Conservation (phyloP, 2,113 vertebrate genomes). For the Anarhynchus alexandrinus region DNA sequence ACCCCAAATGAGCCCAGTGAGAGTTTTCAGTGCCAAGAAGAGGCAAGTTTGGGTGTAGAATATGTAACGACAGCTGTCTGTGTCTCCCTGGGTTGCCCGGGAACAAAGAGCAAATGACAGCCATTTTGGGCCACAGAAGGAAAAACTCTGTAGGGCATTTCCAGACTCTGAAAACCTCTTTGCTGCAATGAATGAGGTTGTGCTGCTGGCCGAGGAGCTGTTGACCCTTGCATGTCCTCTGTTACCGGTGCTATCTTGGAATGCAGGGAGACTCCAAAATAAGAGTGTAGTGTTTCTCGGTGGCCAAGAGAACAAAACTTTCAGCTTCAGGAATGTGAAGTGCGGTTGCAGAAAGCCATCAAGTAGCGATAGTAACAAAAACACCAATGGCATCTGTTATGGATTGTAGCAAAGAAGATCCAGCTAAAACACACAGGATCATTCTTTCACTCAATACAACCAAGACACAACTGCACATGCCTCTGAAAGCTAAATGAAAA, state of each 20-base stretch:
- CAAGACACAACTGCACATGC: neutral
- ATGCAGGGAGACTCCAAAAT: slow-evolving; percentile 58
- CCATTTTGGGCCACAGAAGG: neutral
- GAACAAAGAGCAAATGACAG: neutral
- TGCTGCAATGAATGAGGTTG: slow-evolving; percentile 16
- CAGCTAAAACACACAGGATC: slow-evolving; percentile 37
- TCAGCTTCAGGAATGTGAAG: slow-evolving; percentile 66
- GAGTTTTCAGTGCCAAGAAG: neutral
- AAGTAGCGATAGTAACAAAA: slow-evolving; percentile 46
- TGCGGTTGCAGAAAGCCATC: slow-evolving; percentile 33
- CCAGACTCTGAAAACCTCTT: slow-evolving; percentile 13
- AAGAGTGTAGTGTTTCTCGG: slow-evolving; percentile 51
- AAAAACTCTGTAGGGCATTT: slow-evolving; percentile 16
- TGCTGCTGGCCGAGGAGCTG: slow-evolving; percentile 30
- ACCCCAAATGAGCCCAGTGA: neutral
- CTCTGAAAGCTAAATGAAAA: neutral
- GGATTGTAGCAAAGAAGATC: slow-evolving; percentile 38
- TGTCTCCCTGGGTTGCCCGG: neutral
- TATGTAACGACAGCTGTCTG: neutral
- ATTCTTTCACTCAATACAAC: slow-evolving; percentile 20
- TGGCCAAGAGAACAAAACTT: slow-evolving; percentile 62
- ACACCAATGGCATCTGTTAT: slow-evolving; percentile 46
- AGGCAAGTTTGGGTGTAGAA: neutral
- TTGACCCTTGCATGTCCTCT: slow-evolving; percentile 49
- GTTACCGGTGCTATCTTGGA: slow-evolving; percentile 55